These are phyloP conservation scores for Drosophila meridionalis DNA, from an alignment of 2,888 invertebrate species.

Conservation along the genomic window DNA sequence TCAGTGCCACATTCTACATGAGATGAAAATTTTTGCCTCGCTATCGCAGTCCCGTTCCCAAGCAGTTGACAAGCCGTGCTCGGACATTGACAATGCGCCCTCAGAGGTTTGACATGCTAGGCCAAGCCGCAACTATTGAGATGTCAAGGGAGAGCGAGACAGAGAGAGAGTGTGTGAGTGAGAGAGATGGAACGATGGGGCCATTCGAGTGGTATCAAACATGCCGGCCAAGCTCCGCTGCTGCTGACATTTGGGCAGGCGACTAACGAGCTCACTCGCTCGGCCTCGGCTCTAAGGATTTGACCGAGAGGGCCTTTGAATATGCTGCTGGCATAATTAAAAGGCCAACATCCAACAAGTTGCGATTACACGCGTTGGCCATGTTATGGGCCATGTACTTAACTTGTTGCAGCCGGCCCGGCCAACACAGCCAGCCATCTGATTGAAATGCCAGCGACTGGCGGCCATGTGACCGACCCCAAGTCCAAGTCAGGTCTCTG, in stretches of 20 bases:
- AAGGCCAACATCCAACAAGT: constrained; percentile 65
- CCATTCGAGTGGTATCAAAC: constrained; percentile 45
- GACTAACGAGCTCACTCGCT: constrained; percentile 56
- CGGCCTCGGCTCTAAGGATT: constrained; percentile 27
- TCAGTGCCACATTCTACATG: constrained; percentile 35
- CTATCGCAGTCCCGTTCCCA: constrained; percentile 18
- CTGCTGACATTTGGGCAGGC: constrained; percentile 32
- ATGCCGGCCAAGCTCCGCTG: constrained; percentile 51
- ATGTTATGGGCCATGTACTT: constrained; percentile 77
- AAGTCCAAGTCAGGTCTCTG: constrained; percentile 29
- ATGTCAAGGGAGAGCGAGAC: constrained; percentile 44
- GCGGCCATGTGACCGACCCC: constrained; percentile 53
- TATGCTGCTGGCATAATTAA: constrained; percentile 74
- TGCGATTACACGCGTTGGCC: constrained; percentile 78
- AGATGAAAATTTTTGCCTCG: constrained; percentile 64
- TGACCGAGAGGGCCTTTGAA: constrained; percentile 62
- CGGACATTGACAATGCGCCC: constrained; percentile 75
- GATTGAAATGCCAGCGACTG: constrained; percentile 70
- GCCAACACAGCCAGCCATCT: constrained; percentile 51
- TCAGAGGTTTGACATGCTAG: constrained; percentile 71
- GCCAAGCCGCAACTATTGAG: constrained; percentile 71
- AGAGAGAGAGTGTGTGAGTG: background rate
- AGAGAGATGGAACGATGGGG: constrained; percentile 5
- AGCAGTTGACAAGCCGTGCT: constrained; percentile 59
- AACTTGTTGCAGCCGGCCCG: constrained; percentile 52